These are phyloP conservation scores for Mimumesa dahlbomi DNA, from an alignment of 2,888 invertebrate species.

Conservation along the genomic window DNA sequence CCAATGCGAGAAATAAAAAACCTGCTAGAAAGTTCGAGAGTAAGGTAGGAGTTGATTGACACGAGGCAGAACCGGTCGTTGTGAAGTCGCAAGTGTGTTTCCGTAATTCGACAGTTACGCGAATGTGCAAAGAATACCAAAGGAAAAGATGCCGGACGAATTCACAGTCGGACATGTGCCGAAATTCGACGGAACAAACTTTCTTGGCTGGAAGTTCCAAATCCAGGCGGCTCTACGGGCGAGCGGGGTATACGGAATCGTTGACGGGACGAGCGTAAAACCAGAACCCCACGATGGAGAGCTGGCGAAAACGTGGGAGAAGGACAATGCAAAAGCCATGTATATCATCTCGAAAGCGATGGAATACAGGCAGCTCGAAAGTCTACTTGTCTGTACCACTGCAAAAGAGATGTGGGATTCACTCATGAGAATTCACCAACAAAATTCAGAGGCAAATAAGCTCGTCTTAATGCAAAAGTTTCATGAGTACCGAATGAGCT, in stretches of 20 bases:
- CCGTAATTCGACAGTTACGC: too few species aligned
- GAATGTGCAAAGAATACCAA: too few species aligned
- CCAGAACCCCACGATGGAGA: constrained; percentile 9
- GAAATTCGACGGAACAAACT: constrained; percentile 52
- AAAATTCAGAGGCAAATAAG: constrained; percentile 54
- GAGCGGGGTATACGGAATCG: constrained; percentile 27
- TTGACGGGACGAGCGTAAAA: constrained; percentile 19
- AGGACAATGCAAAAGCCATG: constrained; percentile 51
- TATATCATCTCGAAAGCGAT: constrained; percentile 42
- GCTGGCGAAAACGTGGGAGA: constrained; percentile 32
- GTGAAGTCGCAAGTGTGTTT: too few species aligned
- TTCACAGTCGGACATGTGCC: neutral
- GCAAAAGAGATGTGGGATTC: constrained; percentile 54
- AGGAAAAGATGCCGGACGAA: neutral
- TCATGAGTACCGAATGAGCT: constrained; percentile 38
- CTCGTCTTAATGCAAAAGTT: constrained; percentile 43
- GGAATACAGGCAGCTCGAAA: constrained; percentile 39
- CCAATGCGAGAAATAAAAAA: neutral
- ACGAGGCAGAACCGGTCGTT: too few species aligned
- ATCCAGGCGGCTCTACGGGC: constrained; percentile 33
- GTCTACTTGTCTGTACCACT: constrained; percentile 35
- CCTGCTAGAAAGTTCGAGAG: too few species aligned
- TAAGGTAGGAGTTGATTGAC: too few species aligned
- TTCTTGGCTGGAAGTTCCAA: constrained; percentile 51
- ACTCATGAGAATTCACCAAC: constrained; percentile 48